These are phyloP conservation scores for Malurus cyaneus DNA, from an alignment of 2,113 vertebrate species.

Conservation along the genomic window DNA sequence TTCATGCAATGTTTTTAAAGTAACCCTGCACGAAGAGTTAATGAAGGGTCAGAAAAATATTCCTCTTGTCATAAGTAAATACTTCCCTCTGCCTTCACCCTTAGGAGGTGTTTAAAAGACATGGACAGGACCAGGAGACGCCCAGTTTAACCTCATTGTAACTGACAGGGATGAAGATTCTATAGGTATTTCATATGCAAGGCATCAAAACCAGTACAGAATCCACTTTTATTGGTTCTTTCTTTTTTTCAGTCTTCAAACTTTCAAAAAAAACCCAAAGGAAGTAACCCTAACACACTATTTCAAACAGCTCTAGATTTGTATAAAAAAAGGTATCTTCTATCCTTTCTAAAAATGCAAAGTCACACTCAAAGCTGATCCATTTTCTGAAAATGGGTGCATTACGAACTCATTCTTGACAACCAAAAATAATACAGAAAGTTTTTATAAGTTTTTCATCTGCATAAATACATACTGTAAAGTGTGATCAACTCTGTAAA, in stretches of 20 bases:
- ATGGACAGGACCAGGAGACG: not conserved
- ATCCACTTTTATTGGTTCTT: not conserved
- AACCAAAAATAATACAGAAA: not conserved
- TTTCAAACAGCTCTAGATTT: not conserved
- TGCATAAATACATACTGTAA: not conserved
- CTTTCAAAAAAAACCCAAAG: not conserved
- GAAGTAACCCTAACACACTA: not conserved
- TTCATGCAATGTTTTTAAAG: not conserved
- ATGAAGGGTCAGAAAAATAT: not conserved
- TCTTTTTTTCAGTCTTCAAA: not conserved
- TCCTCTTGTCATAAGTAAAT: not conserved
- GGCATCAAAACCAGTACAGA: not conserved
- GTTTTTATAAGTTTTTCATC: not conserved
- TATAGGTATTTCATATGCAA: not conserved
- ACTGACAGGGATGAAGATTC: not conserved
- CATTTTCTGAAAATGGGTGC: not conserved
- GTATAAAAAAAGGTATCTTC: not conserved
- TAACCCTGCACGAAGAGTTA: not conserved
- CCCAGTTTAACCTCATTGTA: not conserved
- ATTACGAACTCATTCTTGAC: not conserved
- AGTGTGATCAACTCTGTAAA: not conserved
- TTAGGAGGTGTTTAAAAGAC: not conserved
- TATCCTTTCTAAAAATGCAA: not conserved
- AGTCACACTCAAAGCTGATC: not conserved
- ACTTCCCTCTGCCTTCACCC: not conserved